Conservation (phyloP, 2,113 vertebrate genomes). For the Chrysochloris asiatica region DNA sequence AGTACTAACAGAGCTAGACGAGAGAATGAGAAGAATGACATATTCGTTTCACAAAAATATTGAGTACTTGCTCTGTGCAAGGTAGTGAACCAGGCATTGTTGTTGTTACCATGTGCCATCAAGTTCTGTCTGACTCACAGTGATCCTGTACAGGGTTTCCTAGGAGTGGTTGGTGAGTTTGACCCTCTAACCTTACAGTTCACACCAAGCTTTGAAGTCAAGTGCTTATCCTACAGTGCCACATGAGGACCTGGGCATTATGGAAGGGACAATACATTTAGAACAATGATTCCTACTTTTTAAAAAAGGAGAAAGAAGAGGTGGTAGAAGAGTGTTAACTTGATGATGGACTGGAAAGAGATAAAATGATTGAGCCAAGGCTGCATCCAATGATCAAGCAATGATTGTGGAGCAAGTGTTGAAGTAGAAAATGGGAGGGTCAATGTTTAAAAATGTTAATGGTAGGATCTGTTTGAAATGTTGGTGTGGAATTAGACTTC, state of each 20-base stretch:
- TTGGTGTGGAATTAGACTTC: not conserved
- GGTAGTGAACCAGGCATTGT: too few species aligned
- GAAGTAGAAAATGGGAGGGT: not conserved
- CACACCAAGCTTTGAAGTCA: too few species aligned
- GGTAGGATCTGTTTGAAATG: not conserved
- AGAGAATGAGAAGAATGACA: not conserved
- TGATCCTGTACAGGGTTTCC: too few species aligned
- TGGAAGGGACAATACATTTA: not conserved
- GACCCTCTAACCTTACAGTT: too few species aligned
- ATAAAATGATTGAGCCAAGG: not conserved
- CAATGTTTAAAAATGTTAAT: not conserved
- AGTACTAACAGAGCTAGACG: conserved; percentile 1
- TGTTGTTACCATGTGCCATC: too few species aligned
- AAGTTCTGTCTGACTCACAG: too few species aligned
- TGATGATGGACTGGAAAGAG: not conserved
- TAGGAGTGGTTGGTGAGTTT: too few species aligned
- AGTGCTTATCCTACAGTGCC: too few species aligned
- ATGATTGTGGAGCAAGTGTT: not conserved
- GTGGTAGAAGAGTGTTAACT: not conserved
- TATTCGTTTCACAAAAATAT: not conserved
- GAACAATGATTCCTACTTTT: not conserved
- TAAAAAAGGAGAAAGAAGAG: not conserved
- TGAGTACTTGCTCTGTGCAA: conserved; percentile 4
- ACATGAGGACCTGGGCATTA: too few species aligned
- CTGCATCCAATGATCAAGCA: not conserved